Base-by-base conservation (phyloP, 2,797 vertebrate species). In the Poecile montanus region DNA sequence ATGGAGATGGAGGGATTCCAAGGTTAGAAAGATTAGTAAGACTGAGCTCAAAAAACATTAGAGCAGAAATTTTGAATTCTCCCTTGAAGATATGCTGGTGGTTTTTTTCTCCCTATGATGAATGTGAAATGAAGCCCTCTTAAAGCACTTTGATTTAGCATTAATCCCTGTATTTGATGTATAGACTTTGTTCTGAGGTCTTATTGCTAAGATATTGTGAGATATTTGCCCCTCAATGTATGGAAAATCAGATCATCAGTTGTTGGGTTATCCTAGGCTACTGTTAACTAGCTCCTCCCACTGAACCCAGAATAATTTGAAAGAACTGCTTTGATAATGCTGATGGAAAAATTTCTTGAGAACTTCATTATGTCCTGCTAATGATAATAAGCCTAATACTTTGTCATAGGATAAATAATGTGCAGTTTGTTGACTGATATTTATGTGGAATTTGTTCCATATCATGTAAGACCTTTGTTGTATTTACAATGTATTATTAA, bases 401-500 rank as follows among this genome's bases (percentile, higher is more conserved):
- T 96, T 54, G 51, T 95, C 32, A 14, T 71, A 95, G 92, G 51
- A 87, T 36, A 95, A 96, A 60, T 78, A 85, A 92, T 78, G 19
- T 96, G 18, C 85, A 94, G 75, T 94, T 96, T 95, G 54, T 93
- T 93, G 65, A 73, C 66, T 71, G 56, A 45, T 94, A 91, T 92
- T 73, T 94, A 73, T 96, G 93, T 97, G 81, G 38, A 96, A 91
- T 97, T 96, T 97, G 90, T 98, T 97, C 47, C 89, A 34, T 97
- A 96, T 93, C 5, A 32, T 95, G 61, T 96, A 95, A 95, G 38
- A 57, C 65, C 89, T 27, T 92, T 92, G 85, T 91, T 93, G 85
- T 89, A 95, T 76, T 95, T 96, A 77, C 75, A 95, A 78, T 90
- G 92, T 95, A 95, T 87, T 93, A 94, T 62, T 97, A 97, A 97